Evolutionary conservation across 2,797 vertebrate genomes (phyloP), one percentile per base, ranked within the genome.

Genomic region (Spheniscus humboldti): DNA sequence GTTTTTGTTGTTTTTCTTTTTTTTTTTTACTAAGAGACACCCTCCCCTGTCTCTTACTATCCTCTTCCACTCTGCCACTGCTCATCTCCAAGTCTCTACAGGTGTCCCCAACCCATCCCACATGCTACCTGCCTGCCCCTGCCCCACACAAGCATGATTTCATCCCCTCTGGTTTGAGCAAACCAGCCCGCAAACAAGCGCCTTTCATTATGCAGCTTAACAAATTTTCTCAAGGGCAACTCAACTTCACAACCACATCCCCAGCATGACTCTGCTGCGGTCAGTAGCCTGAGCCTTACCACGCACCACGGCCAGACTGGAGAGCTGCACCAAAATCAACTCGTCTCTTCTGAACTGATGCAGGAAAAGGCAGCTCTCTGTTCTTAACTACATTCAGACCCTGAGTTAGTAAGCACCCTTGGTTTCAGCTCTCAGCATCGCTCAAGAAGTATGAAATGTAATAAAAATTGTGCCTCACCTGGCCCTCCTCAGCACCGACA

Each of bases 271-370:
- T 69, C 62, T 69, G 72, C 82, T 62, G 56, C 0, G 1, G 33
- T 18, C 79, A 45, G 52, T 5, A 79, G 56, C 37, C 67, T 17
- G 30, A 79, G 82, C 67, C 37, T 76, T 19, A 37, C 62, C 59
- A 17, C 2, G 50, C 37, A 31, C 35, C 47, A 25, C 0, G 0
- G 82, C n/a, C 81, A 78, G 83, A 16, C 0, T 1, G n/a, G 37
- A 81, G 11, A 77, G 48, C n/a, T 59, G 43, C 53, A 17, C 52
- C 37, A 45, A 68, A 72, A 60, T 11, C 77, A 79, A 16, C 50
- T 75, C 53, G 5, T 27, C 62, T 39, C 52, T 69, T 55, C 84
- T n/a, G 23, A 76, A 13, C 2, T 7, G 45, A 24, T 6, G 43
- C 52, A 23, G 35, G 39, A 71, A 66, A 73, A 74, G 45, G 57